Evolutionary conservation across 2,113 vertebrate species (phyloP).

Genomic region (Coturnix japonica): DNA sequence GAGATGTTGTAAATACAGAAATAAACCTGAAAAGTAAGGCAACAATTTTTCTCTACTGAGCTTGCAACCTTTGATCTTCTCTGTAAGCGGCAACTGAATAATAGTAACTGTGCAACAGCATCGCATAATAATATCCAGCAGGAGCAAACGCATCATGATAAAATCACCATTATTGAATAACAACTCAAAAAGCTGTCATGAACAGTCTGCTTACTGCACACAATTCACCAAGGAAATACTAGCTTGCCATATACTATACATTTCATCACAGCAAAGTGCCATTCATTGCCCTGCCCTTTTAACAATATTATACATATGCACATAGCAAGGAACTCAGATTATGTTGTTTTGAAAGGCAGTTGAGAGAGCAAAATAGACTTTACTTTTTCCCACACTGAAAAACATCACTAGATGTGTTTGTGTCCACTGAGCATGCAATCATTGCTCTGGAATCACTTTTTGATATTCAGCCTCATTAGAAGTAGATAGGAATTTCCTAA

Average conservation of each 20-base stretch:
- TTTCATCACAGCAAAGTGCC: conserved; percentile 20
- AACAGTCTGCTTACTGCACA: conserved; percentile 36
- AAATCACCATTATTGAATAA: conserved; percentile 41
- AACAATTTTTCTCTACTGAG: background rate
- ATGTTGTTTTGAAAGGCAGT: background rate
- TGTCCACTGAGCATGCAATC: background rate
- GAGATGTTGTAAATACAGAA: conserved; percentile 8
- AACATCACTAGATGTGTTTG: background rate
- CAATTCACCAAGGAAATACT: conserved; percentile 22
- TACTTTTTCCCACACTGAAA: background rate
- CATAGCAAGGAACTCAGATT: background rate
- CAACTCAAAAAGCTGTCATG: conserved; percentile 47
- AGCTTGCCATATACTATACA: background rate
- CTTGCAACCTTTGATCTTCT: conserved; percentile 14
- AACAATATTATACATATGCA: fast-evolving
- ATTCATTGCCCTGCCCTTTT: background rate
- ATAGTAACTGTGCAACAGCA: background rate
- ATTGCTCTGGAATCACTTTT: conserved; percentile 28
- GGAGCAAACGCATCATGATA: background rate
- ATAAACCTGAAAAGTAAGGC: conserved; percentile 6
- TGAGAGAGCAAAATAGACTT: background rate
- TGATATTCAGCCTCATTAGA: background rate
- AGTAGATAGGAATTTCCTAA: background rate
- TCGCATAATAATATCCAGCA: conserved; percentile 32
- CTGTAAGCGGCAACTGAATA: background rate